These are phyloP conservation scores for Sarcophaga variegata DNA, from an alignment of 2,888 invertebrate genomes.

Conservation along the genomic window DNA sequence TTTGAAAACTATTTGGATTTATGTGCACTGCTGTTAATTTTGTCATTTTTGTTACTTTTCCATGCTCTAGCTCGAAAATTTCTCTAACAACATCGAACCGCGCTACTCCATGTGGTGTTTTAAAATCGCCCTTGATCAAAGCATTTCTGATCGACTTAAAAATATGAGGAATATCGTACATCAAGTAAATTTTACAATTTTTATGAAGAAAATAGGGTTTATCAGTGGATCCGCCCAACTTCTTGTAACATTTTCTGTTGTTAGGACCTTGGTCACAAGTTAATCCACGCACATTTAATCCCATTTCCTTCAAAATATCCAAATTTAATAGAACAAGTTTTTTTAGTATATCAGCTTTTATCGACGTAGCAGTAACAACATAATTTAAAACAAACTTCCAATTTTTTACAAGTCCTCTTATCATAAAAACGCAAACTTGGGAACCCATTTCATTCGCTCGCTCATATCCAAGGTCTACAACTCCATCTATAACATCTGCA, in stretches of 20 bases:
- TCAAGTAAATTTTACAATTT: slow-evolving; percentile 3
- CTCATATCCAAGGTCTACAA: background rate
- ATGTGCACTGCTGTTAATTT: background rate
- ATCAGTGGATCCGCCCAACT: background rate
- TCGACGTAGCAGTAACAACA: slow-evolving; percentile 23
- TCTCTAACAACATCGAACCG: slow-evolving; percentile 7
- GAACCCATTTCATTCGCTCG: slow-evolving; percentile 13
- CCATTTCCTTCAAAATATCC: slow-evolving; percentile 19
- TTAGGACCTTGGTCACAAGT: slow-evolving; percentile 22
- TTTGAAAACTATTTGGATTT: slow-evolving; percentile 9
- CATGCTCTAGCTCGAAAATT: slow-evolving; percentile 11
- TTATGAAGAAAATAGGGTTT: slow-evolving; percentile 20
- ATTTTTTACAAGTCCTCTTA: background rate
- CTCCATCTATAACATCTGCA: background rate
- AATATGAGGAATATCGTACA: slow-evolving; percentile 30
- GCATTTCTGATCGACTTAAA: slow-evolving; percentile 6
- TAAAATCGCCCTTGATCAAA: slow-evolving; percentile 12
- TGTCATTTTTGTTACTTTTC: slow-evolving; percentile 6
- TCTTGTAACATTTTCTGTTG: slow-evolving; percentile 10
- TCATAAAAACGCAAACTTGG: slow-evolving; percentile 1
- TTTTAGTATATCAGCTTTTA: slow-evolving; percentile 9
- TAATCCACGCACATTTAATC: slow-evolving; percentile 19
- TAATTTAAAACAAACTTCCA: slow-evolving; percentile 32
- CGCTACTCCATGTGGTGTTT: slow-evolving; percentile 8
- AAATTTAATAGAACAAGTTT: slow-evolving; percentile 1